Evolutionary conservation across 2,113 vertebrate species (phyloP).

Genomic region (Hoplias malabaricus): DNA sequence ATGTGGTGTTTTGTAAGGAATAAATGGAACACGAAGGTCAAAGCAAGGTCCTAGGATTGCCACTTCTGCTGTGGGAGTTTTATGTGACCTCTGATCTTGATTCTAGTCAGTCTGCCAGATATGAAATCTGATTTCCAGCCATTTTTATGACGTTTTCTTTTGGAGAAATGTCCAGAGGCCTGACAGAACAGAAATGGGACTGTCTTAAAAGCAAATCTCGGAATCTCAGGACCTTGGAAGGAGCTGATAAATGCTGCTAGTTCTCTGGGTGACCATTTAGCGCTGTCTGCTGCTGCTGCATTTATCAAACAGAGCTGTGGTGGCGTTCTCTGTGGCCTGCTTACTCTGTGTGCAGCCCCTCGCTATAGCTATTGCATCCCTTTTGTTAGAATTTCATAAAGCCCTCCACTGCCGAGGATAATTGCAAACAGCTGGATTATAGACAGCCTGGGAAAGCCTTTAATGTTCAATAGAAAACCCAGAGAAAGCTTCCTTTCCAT

Average conservation of each 20-base stretch:
- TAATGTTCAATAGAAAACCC: conserved; percentile 54
- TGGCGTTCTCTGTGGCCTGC: conserved; percentile 11
- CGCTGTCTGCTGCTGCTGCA: neutral
- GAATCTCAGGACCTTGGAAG: conserved; percentile 18
- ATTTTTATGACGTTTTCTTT: neutral
- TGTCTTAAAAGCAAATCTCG: neutral
- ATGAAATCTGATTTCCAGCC: neutral
- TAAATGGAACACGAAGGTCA: neutral
- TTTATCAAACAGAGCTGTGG: conserved; percentile 20
- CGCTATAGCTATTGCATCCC: conserved; percentile 34
- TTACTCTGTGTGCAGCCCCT: conserved; percentile 33
- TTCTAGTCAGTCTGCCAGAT: neutral
- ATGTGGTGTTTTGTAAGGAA: too few relatives aligned
- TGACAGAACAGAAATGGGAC: conserved; percentile 11
- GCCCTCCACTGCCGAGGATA: conserved; percentile 54
- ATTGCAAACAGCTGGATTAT: conserved; percentile 66
- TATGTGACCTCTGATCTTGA: neutral
- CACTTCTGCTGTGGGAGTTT: neutral
- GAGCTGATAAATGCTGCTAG: conserved; percentile 22
- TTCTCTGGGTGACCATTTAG: conserved; percentile 35
- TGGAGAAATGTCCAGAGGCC: neutral
- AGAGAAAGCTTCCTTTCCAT: conserved; percentile 44
- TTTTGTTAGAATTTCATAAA: conserved; percentile 59
- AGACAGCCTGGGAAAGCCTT: conserved; percentile 52
- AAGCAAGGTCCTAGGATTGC: neutral